Percentiles rank a stretch among this genome's conserved stretches.
phyloP scores from a whole-genome alignment of 2,888 invertebrate species.

The Antheraea assamensis region DNA sequence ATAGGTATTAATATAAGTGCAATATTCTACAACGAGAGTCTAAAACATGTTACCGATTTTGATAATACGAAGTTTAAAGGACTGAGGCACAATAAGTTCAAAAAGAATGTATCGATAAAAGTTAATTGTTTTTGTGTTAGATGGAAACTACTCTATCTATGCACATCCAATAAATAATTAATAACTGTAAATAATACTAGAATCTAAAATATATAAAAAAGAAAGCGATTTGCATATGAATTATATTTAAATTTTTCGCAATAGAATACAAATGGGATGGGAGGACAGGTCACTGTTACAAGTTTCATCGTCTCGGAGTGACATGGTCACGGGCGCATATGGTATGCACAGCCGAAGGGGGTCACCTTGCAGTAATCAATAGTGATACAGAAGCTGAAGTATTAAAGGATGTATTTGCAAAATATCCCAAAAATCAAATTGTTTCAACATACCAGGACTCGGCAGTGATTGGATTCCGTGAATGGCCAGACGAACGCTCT shows the following conservation, averaged over 20 bases:
- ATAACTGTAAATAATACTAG: no score
- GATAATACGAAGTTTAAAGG: no score
- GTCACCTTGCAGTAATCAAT: conserved; percentile 31
- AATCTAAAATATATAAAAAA: no score
- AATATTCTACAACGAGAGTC: no score
- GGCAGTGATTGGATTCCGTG: conserved; percentile 33
- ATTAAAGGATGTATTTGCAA: conserved; percentile 30
- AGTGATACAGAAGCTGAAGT: conserved; percentile 37
- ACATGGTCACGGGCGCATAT: conserved; percentile 41
- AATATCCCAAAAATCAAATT: conserved; percentile 26
- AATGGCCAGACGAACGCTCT: conserved; percentile 25
- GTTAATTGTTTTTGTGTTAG: no score
- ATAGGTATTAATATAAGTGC: no score
- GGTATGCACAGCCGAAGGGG: conserved; percentile 19
- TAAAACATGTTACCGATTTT: no score
- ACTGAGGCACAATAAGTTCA: no score
- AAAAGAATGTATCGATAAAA: no score
- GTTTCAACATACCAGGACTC: conserved; percentile 30
- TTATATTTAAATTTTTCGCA: neutral
- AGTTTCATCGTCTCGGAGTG: neutral
- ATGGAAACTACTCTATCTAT: no score
- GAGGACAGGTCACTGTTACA: conserved; percentile 44
- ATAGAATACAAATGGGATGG: conserved; percentile 1
- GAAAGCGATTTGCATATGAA: no score
- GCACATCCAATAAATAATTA: no score